phyloP scores from a whole-genome alignment of 2,113 vertebrate species.

The Ibidorhyncha struthersii region DNA sequence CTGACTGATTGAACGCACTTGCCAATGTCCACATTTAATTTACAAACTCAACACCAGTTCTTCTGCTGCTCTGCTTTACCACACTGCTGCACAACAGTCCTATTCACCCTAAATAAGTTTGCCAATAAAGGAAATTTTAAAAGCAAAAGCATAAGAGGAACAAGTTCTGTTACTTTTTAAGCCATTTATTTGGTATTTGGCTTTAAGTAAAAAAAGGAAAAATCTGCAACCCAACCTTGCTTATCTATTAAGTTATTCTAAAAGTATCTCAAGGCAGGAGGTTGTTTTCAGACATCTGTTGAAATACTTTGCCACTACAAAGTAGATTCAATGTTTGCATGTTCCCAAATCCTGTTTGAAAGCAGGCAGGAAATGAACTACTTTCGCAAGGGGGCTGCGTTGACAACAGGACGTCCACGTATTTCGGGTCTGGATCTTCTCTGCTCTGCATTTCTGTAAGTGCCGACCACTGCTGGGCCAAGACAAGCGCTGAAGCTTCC shows the following conservation, averaged over 20 bases:
- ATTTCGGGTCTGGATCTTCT: not conserved
- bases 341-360: not conserved
- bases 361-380: not conserved
- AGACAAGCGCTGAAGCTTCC: rapidly evolving
- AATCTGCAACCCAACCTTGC: not conserved
- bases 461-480: not conserved
- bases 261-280: not conserved
- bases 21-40: not conserved
- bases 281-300: not conserved
- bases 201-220: not conserved
- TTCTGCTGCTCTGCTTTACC: not conserved
- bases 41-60: not conserved
- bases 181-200: not conserved
- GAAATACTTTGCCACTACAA: not conserved
- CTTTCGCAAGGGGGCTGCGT: no score
- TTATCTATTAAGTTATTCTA: not conserved
- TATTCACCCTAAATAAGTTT: not conserved
- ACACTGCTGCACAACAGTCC: not conserved
- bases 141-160: not conserved
- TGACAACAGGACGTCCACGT: no score
- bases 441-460: not conserved
- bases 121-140: not conserved
- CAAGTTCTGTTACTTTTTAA: not conserved
- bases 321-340: not conserved
- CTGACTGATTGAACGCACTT: not conserved